Base-by-base conservation (phyloP, 2,888 invertebrate species). In the Catocala sponsa region DNA sequence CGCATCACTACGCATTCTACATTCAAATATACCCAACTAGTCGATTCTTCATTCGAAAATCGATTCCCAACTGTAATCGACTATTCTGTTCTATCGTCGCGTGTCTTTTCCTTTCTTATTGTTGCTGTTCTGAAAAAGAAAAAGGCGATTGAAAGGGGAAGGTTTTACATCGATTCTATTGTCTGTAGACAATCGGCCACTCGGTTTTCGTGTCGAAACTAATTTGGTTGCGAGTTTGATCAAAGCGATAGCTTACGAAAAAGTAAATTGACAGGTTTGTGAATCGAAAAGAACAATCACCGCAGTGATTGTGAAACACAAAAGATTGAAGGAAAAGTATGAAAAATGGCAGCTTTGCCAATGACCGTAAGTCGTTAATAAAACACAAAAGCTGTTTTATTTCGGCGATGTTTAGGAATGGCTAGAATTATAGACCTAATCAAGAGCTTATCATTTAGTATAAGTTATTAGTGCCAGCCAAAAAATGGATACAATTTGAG, bases 151-250 rank as follows among this genome's bases (percentile, higher is more conserved):
- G 89, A 87, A 87, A 87, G 85, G 86, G 87, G 87, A 86, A 86
- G 81, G 86, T 87, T 84, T 84, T 83, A 72, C 78, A 77, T 92
- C 92, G 92, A 91, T 91, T 91, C 89, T 83, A 89, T 91, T 91
- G 91, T 91, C 74, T 84, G 84, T 85, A 90, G 91, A 91, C 91
- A 90, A 90, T 90, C 91, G 88, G 86, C 84, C 85, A 88, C 83
- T 86, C 80, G 84, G 86, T 87, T 87, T 91, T 92, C 94, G 94
- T 94, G 94, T 91, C 92, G 89, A 91, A 94, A 94, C 93, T 93
- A 94, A 94, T 94, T 94, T 93, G 90, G 88, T 88, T 89, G 87
- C 80, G 79, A 78, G 80, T 79, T 79, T 91, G 90, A 84, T 90
- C 87, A 83, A 81, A 78, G 85, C 87, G 91, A 91, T 92, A 91